Evolutionary conservation across 35 echinoderm and acorn worm species (phyloP).

Genomic region (Stichopus chloronotus): DNA sequence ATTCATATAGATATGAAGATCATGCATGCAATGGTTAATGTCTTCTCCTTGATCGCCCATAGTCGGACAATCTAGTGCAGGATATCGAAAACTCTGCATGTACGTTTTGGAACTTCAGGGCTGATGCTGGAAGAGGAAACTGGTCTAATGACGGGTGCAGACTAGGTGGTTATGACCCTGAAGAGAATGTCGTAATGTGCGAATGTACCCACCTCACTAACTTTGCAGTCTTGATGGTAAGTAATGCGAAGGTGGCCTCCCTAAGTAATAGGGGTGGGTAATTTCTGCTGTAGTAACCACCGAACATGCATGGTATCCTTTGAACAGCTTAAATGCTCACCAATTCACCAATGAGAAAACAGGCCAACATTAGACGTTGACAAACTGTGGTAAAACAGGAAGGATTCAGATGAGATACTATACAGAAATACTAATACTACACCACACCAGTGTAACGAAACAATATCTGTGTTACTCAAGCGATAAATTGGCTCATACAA

Average conservation of each 20-base stretch:
- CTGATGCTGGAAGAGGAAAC: constrained; percentile 61
- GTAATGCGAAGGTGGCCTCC: background rate
- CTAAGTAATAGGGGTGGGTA: background rate
- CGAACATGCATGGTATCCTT: background rate
- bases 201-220: constrained; percentile 77
- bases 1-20: too few relatives aligned
- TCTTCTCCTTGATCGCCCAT: background rate
- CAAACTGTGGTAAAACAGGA: background rate
- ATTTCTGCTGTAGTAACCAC: background rate
- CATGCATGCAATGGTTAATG: too few relatives aligned
- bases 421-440: background rate
- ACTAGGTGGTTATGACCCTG: background rate
- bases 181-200: constrained; percentile 1
- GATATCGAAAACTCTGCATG: constrained; percentile 10
- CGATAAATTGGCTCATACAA: too few relatives aligned
- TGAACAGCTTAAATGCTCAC: background rate
- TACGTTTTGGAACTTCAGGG: constrained; percentile 61
- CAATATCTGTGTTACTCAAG: too few relatives aligned
- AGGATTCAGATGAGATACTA: background rate
- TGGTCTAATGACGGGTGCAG: constrained; percentile 58
- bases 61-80: background rate
- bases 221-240: constrained; percentile 75
- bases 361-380: background rate
- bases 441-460: too few relatives aligned
- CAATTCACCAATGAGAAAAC: background rate